phyloP scores from a whole-genome alignment of 1,140 invertebrate genomes.

The Papilio dardanus region DNA sequence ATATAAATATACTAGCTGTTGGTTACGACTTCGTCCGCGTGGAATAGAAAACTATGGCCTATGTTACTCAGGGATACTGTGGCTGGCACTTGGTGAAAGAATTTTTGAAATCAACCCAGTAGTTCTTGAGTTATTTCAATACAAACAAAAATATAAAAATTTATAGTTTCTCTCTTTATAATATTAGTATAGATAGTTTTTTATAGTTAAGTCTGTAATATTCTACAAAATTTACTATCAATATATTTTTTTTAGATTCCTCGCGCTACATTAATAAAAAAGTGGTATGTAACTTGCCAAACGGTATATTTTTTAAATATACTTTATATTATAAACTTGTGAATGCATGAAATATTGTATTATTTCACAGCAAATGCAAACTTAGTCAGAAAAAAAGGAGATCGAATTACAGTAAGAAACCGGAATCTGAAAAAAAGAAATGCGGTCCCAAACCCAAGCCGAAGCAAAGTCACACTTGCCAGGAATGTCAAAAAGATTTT shows the following conservation, averaged over 20 bases:
- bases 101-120: too few species aligned
- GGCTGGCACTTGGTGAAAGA: too few species aligned
- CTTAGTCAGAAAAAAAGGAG: conserved; percentile 58
- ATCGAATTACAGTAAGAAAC: conserved; percentile 82
- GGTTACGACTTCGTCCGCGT: too few species aligned
- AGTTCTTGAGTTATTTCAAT: too few species aligned
- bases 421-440: conserved; percentile 82
- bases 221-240: background rate
- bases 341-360: background rate
- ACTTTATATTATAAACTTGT: background rate
- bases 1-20: conserved; percentile 29
- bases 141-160: too few species aligned
- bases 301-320: background rate
- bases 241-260: conserved; percentile 54
- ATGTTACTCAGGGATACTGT: too few species aligned
- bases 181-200: too few species aligned
- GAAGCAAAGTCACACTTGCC: conserved; percentile 82
- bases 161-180: too few species aligned
- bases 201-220: background rate
- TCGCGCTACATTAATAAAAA: conserved; percentile 65
- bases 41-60: too few species aligned
- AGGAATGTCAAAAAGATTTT: conserved; percentile 83
- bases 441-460: conserved; percentile 83
- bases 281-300: conserved; percentile 54
- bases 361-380: conserved; percentile 66